Percentiles rank a stretch among this genome's conserved stretches.
These are phyloP conservation scores for Pampusana beccarii DNA, from an alignment of 2,113 vertebrate species.

Conservation along the genomic window DNA sequence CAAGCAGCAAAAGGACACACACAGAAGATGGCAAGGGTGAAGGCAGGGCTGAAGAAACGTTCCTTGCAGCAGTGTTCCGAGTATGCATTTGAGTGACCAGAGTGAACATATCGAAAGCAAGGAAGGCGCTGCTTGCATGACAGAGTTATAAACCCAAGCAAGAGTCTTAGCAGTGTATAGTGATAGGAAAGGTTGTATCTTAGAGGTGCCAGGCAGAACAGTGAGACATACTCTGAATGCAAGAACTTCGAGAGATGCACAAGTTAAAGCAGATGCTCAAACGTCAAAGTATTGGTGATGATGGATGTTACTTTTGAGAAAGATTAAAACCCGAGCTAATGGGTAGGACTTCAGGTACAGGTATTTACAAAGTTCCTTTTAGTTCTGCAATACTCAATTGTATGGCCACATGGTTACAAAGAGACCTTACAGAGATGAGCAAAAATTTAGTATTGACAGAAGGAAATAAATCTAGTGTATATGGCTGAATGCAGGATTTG, in stretches of 20 bases:
- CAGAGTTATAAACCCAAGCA: not conserved
- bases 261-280: not conserved
- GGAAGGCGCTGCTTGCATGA: not conserved
- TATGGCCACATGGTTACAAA: not conserved
- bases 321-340: not conserved
- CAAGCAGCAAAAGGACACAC: not conserved
- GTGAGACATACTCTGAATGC: not conserved
- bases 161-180: not conserved
- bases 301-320: not conserved
- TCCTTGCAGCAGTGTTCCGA: not conserved
- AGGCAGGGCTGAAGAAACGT: not conserved
- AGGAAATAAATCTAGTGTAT: not conserved
- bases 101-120: not conserved
- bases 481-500: not conserved
- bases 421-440: not conserved
- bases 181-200: not conserved
- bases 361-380: not conserved
- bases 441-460: not conserved
- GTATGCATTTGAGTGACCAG: not conserved
- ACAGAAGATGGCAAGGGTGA: not conserved
- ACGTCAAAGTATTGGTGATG: not conserved
- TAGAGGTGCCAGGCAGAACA: not conserved
- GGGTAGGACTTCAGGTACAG: not conserved
- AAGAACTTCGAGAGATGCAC: not conserved
- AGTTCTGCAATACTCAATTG: not conserved